Evolutionary conservation across 23 tunicate species (phyloP), one percentile per base, ranked within the genome.

Genomic region (Styela clava): DNA sequence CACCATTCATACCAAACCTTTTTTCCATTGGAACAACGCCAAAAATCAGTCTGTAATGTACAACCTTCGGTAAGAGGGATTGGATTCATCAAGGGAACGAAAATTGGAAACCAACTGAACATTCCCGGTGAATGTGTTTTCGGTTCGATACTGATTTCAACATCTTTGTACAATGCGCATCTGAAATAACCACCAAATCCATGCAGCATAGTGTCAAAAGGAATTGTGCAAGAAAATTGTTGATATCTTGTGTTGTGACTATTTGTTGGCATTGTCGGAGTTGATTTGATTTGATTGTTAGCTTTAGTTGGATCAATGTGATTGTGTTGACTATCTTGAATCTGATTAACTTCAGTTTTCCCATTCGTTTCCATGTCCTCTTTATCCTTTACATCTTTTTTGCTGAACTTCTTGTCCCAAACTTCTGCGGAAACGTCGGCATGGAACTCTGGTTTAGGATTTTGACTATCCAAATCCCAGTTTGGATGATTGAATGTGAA

Each of bases 1-100:
- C 83, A 85, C 99, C 99, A 96, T 82, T 96, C 99, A 69, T 96
- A 96, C 99, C 99, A 96, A 18, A 87, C 92, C 37, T 96, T 96
- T 27, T 78, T 61, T 23, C 70, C 78, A 33, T 88, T 69, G 32
- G 88, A 79, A 18, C 83, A 73, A 7, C 99, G 69, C 99, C 99
- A 96, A 22, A 96, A 87, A 22, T 71, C 61, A 16, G 80, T 79
- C 16, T 63, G 35, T 5, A 96, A 36, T 2, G 63, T 69, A 71
- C 80, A 83, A 19, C 88, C 94, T n/a, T 72, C 62, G 25, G 73
- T 68, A 1, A 91, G 74, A 9, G 32, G 82, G 12, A 96, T 69
- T 5, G 99, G 94, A 20, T 76, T 70, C 5, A 31, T 64, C 27
- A 96, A 34, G 0, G 99, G 99, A 61, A 96, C 91, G 56, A 96